Percentiles rank a stretch among this genome's conserved stretches.
Conservation (phyloP, 2,797 vertebrate genomes). For the Pipistrellus kuhlii region DNA sequence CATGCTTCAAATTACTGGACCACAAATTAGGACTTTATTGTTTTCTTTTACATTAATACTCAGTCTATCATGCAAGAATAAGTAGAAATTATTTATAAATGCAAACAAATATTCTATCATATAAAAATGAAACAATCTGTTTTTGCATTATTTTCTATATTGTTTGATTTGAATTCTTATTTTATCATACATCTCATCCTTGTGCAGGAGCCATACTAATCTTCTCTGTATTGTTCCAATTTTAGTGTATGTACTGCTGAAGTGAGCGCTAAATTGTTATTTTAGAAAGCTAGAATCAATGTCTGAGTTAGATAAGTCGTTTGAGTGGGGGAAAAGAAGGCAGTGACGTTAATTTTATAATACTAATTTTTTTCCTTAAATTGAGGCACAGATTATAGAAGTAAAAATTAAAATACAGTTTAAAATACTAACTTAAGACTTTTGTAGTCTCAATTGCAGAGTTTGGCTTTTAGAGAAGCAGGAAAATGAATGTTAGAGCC, state of each 20-base stretch:
- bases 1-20: constrained; percentile 22
- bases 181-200: neutral
- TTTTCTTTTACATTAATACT: constrained; percentile 47
- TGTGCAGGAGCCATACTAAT: neutral
- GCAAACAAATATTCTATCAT: constrained; percentile 25
- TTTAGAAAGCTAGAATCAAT: constrained; percentile 56
- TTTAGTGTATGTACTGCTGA: neutral
- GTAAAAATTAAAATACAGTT: constrained; percentile 84
- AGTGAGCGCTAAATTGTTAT: constrained; percentile 15
- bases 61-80: constrained; percentile 19
- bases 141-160: constrained; percentile 53
- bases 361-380: constrained; percentile 76
- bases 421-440: constrained; percentile 84
- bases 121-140: constrained; percentile 11
- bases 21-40: constrained; percentile 11
- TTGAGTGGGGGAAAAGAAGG: constrained; percentile 60
- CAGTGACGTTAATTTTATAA: constrained; percentile 77
- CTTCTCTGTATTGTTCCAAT: neutral
- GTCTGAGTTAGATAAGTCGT: constrained; percentile 64
- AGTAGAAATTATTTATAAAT: constrained; percentile 43
- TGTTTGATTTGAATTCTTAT: constrained; percentile 66
- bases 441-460: constrained; percentile 82
- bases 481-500: constrained; percentile 89
- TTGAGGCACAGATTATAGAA: constrained; percentile 84
- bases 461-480: constrained; percentile 84